Percentiles rank a stretch among this genome's conserved stretches.
Conservation (phyloP, 2,113 vertebrate genomes). For the Orycteropus afer region DNA sequence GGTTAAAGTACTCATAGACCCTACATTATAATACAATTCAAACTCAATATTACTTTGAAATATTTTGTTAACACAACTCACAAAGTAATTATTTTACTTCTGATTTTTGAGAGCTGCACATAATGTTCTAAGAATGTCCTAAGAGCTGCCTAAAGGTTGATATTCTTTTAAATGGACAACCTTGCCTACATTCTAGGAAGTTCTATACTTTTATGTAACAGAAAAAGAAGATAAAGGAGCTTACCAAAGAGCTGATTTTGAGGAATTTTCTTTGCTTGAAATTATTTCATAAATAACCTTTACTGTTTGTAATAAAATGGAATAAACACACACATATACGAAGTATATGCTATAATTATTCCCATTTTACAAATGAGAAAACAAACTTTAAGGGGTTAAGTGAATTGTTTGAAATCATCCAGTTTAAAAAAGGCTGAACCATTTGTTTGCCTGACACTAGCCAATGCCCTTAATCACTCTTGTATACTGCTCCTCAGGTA, state of each 20-base stretch:
- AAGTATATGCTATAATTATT: neutral
- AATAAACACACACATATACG: neutral
- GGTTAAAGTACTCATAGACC: neutral
- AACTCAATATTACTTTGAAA: neutral
- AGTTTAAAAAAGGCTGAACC: neutral
- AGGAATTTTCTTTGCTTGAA: constrained; percentile 39
- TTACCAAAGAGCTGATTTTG: neutral
- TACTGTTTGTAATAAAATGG: constrained; percentile 27
- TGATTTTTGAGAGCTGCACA: neutral
- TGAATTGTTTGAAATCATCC: neutral
- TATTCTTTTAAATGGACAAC: neutral
- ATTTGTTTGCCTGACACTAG: neutral
- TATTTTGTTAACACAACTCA: neutral
- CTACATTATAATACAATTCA: neutral
- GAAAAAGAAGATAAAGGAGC: neutral
- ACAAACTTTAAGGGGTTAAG: neutral
- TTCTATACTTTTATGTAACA: neutral
- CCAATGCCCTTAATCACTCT: neutral
- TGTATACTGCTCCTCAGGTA: neutral
- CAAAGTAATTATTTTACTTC: neutral
- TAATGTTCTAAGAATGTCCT: neutral
- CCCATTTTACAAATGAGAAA: constrained; percentile 37
- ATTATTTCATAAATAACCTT: neutral
- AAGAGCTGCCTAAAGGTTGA: neutral
- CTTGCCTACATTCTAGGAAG: neutral